Evolutionary conservation across 2,888 invertebrate genomes (phyloP).

Genomic region (Yponomeuta malinellus): DNA sequence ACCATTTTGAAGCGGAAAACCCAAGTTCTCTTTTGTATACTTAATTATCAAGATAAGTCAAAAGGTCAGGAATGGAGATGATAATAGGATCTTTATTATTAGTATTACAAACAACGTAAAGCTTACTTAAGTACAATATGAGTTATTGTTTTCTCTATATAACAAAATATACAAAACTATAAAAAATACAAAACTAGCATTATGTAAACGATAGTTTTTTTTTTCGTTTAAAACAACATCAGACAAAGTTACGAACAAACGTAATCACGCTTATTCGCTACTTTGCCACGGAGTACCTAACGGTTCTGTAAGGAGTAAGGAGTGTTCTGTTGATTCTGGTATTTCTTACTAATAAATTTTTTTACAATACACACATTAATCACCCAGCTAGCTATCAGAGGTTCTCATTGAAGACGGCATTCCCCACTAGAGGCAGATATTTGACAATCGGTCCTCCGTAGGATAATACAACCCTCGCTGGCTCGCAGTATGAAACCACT

Average conservation of each 20-base stretch:
- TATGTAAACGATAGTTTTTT: conserved; percentile 22
- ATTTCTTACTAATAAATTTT: background rate
- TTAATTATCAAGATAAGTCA: background rate
- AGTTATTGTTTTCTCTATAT: background rate
- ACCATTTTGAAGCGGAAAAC: too few species aligned
- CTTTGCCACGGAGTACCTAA: too few species aligned
- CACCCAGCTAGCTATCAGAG: background rate
- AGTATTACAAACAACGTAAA: background rate
- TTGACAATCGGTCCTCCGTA: conserved; percentile 50
- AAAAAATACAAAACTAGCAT: background rate
- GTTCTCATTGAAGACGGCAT: conserved; percentile 46
- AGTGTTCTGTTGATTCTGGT: background rate
- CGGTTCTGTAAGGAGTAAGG: too few species aligned
- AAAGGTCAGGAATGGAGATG: background rate
- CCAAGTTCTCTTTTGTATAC: too few species aligned
- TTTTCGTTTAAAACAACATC: conserved; percentile 34
- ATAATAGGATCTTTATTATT: background rate
- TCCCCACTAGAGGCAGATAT: conserved; percentile 57
- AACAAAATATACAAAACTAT: conserved; percentile 1
- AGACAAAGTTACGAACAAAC: too few species aligned
- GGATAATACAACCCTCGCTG: conserved; percentile 40
- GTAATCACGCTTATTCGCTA: too few species aligned
- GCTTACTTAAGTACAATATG: background rate
- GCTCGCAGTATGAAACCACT: conserved; percentile 48
- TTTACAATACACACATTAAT: background rate